Evolutionary conservation across 2,888 invertebrate species (phyloP), one percentile per base, ranked within the genome.

Genomic region (Lepidocyrtinus sp.): DNA sequence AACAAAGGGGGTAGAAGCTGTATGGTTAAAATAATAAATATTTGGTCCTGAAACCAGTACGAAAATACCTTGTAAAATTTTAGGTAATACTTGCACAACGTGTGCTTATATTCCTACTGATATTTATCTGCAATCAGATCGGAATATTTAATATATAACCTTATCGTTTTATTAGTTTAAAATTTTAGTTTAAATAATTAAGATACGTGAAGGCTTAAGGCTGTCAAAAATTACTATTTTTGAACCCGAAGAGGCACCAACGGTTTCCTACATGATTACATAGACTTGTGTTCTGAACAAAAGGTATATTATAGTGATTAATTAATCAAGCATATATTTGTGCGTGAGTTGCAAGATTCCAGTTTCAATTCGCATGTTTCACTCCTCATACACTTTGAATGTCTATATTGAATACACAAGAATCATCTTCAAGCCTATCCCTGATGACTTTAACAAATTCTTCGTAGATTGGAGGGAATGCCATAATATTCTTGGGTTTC

Each of bases 401-500:
- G 19, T 84, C 82, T 59, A 84, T 79, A 12, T 82, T 62, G 46
- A 81, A 82, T 15, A 82, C 81, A 1, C 76, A 64, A 26, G 75
- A 68, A 50, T 82, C 81, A 25, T 81, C 80, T 21, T 74, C 73
- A 9, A 84, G 67, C 25, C 72, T 79, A 27, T 78, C 75, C 2
- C 50, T 91, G 65, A 96, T 92, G 78, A 92, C 91, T 85, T 91
- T 92, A 88, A 96, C 96, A 89, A 97, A 99, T 87, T 92, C 93
- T 87, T 94, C 93, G 88, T 94, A 94, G 77, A 98, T 94, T 64
- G 91, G 91, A 36, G 96, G 95, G 89, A 98, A 99, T 88, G 98
- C 96, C 98, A 99, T 99, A 84, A 99, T 96, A 88, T 96, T 95
- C 85, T 92, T 92, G 0, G 99, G 98, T 87, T 96, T 95, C 22